phyloP scores from a whole-genome alignment of 1,140 invertebrate species.

The Hyles euphorbiae region DNA sequence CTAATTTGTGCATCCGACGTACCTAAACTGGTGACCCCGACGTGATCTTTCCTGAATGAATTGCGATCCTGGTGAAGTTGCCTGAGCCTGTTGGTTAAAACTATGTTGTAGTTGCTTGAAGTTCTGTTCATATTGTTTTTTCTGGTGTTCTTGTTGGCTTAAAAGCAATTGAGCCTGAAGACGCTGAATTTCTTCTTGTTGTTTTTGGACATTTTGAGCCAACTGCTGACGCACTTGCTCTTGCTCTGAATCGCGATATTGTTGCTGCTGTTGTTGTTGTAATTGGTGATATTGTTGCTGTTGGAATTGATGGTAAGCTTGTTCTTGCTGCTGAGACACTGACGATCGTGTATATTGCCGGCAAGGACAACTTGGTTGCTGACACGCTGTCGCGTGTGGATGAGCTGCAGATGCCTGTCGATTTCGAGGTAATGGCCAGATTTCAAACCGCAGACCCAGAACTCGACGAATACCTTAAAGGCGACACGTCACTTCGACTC shows the following conservation, averaged over 20 bases:
- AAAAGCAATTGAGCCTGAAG: slow-evolving; percentile 59
- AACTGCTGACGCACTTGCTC: slow-evolving; percentile 72
- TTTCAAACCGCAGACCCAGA: too few species aligned
- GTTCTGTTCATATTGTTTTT: slow-evolving; percentile 39
- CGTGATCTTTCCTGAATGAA: slow-evolving; percentile 59
- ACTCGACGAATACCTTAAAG: too few species aligned
- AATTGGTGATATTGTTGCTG: slow-evolving; percentile 39
- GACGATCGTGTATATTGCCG: slow-evolving; percentile 31
- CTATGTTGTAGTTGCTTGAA: slow-evolving; percentile 31
- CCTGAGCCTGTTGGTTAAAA: slow-evolving; percentile 48
- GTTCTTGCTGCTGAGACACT: slow-evolving; percentile 38
- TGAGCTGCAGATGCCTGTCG: too few species aligned
- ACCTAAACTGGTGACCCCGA: too few species aligned
- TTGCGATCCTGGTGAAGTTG: slow-evolving; percentile 46
- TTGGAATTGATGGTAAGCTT: slow-evolving; percentile 29
- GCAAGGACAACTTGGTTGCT: too few species aligned
- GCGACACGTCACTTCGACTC: too few species aligned
- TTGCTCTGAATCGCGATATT: slow-evolving; percentile 64
- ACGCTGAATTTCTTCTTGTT: slow-evolving; percentile 67
- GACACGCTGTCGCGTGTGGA: too few species aligned
- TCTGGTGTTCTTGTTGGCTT: slow-evolving; percentile 48
- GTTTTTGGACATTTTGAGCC: slow-evolving; percentile 62
- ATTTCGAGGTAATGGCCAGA: too few species aligned
- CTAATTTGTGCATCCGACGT: too few species aligned
- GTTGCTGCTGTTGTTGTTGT: slow-evolving; percentile 44